These are phyloP conservation scores for Agrotis clavis DNA, from an alignment of 2,888 invertebrate genomes.

Conservation along the genomic window DNA sequence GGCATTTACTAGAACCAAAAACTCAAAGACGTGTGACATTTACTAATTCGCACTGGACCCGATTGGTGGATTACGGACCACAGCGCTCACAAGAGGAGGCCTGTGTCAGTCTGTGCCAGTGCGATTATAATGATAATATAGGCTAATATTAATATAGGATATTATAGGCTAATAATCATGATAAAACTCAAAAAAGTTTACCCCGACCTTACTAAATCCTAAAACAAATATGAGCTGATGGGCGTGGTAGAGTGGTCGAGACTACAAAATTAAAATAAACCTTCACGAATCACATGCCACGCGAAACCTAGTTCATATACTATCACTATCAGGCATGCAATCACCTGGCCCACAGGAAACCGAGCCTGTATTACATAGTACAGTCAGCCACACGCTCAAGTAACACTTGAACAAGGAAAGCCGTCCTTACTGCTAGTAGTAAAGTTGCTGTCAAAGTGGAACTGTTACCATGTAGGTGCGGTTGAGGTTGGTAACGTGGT, in stretches of 20 bases:
- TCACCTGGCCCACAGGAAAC: slow-evolving; percentile 20
- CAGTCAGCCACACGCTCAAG: background rate
- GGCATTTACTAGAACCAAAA: too few relatives aligned
- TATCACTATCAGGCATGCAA: slow-evolving; percentile 31
- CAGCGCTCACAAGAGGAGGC: too few relatives aligned
- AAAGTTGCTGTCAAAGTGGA: background rate
- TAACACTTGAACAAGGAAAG: background rate
- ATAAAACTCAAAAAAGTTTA: background rate
- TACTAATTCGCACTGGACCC: too few relatives aligned
- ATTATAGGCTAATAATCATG: too few relatives aligned
- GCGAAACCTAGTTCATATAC: slow-evolving; percentile 13
- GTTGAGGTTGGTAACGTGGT: background rate
- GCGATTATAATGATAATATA: too few relatives aligned
- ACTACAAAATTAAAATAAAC: slow-evolving; percentile 16
- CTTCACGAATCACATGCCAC: background rate
- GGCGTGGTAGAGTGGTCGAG: background rate
- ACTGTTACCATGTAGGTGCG: slow-evolving; percentile 1
- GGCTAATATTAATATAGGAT: too few relatives aligned
- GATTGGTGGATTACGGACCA: too few relatives aligned
- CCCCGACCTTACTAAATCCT: background rate
- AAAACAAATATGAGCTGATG: background rate
- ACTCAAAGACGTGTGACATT: too few relatives aligned
- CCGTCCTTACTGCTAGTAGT: background rate
- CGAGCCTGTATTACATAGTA: slow-evolving; percentile 13
- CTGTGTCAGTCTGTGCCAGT: too few relatives aligned